Conservation (phyloP, 2,888 invertebrate genomes). For the Monochamus alternatus region DNA sequence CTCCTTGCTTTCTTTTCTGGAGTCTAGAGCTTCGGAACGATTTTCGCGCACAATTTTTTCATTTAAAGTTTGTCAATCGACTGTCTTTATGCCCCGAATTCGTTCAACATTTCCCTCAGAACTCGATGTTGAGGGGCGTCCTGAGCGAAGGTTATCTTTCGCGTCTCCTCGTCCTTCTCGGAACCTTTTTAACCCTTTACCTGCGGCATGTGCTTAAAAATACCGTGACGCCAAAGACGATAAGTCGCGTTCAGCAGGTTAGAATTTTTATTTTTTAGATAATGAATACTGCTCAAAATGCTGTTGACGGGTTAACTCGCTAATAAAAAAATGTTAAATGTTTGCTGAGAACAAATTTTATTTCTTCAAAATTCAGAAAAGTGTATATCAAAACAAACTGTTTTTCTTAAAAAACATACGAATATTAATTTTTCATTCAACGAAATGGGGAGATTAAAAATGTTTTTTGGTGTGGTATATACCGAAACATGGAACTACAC, state of each 20-base stretch:
- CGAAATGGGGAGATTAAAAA: not conserved
- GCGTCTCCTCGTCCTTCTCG: not conserved
- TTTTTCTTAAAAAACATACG: too few species aligned
- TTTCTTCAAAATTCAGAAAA: too few species aligned
- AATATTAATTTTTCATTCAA: not conserved
- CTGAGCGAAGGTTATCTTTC: not conserved
- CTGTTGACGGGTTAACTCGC: too few species aligned
- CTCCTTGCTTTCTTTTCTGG: slow-evolving; percentile 6
- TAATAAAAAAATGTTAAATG: too few species aligned
- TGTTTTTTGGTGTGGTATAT: slow-evolving; percentile 9
- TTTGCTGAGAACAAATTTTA: too few species aligned
- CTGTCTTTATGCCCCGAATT: not conserved
- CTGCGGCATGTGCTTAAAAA: too few species aligned
- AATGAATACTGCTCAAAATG: too few species aligned
- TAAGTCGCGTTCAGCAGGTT: too few species aligned
- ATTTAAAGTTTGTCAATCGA: slow-evolving; percentile 1
- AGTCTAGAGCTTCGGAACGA: slow-evolving; percentile 1
- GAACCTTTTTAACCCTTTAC: slow-evolving; percentile 7
- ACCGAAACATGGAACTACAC: slow-evolving; percentile 10
- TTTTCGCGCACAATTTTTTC: slow-evolving; percentile 7
- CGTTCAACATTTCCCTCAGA: slow-evolving; percentile 6
- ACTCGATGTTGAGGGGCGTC: slow-evolving; percentile 2
- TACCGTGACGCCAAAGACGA: too few species aligned
- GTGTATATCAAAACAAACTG: too few species aligned
- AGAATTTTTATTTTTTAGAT: too few species aligned